phyloP scores from a whole-genome alignment of 2,888 invertebrate genomes.

The Synanthedon vespiformis region DNA sequence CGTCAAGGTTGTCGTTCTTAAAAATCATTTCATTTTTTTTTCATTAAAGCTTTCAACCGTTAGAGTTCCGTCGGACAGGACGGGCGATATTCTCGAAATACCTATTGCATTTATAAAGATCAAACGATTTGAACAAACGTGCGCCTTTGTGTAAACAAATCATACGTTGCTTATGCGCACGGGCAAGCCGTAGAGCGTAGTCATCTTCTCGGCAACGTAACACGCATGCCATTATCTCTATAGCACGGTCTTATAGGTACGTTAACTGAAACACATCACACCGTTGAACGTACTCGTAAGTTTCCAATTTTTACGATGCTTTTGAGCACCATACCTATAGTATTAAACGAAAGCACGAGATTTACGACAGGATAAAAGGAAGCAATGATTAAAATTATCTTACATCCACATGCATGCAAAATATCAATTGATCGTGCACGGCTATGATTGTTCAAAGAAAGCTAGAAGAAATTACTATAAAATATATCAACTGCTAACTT shows the following conservation, averaged over 20 bases:
- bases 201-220: constrained; percentile 10
- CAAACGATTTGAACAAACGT: constrained; percentile 63
- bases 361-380: neutral
- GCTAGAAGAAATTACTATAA: no score
- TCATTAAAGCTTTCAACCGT: constrained; percentile 38
- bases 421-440: no score
- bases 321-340: constrained; percentile 10
- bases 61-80: constrained; percentile 43
- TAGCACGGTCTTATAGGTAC: constrained; percentile 4
- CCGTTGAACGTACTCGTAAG: constrained; percentile 9
- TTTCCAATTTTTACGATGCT: constrained; percentile 20
- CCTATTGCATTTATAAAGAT: constrained; percentile 70
- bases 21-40: constrained; percentile 61
- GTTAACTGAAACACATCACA: constrained; percentile 31
- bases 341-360: neutral
- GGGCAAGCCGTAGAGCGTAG: constrained; percentile 13
- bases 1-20: constrained; percentile 64
- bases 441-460: no score
- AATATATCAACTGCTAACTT: no score
- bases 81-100: constrained; percentile 62
- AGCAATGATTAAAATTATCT: neutral
- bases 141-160: constrained; percentile 55
- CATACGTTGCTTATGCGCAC: constrained; percentile 8
- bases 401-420: no score
- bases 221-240: constrained; percentile 20